Conservation (phyloP, 1,140 invertebrate species). For the Stenopsyche tienmushanensis region DNA sequence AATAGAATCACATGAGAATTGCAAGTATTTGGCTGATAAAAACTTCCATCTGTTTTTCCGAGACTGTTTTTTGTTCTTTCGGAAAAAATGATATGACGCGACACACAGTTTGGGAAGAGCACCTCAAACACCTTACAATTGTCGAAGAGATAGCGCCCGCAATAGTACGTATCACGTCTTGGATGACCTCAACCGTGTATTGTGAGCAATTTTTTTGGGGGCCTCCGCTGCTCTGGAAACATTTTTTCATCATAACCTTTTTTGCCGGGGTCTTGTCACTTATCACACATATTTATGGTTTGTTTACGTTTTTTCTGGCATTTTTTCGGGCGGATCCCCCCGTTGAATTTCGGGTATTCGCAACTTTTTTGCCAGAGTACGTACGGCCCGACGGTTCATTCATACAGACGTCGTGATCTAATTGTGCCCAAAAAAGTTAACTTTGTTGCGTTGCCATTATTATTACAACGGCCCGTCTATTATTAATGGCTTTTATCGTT, state of each 20-base stretch:
- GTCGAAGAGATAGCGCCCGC: not conserved
- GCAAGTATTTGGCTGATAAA: too few relatives aligned
- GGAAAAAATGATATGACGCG: too few relatives aligned
- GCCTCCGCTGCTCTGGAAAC: slow-evolving; percentile 1
- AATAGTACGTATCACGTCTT: not conserved
- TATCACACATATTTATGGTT: slow-evolving; percentile 30
- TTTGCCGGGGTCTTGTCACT: slow-evolving; percentile 17
- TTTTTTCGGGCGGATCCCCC: slow-evolving; percentile 21
- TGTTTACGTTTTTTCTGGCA: slow-evolving; percentile 25
- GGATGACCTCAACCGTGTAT: slow-evolving; percentile 14
- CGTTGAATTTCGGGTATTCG: slow-evolving; percentile 7
- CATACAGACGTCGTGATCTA: slow-evolving; percentile 19
- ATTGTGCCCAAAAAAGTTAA: slow-evolving; percentile 17
- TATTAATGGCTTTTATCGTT: not conserved
- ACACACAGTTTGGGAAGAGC: too few relatives aligned
- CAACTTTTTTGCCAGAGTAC: slow-evolving; percentile 13
- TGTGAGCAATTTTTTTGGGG: slow-evolving; percentile 9
- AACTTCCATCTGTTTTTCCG: too few relatives aligned
- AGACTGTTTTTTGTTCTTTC: too few relatives aligned
- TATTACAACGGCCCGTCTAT: not conserved
- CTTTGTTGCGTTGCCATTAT: not conserved
- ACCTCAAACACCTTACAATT: not conserved
- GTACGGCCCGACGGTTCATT: not conserved
- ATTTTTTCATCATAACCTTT: slow-evolving; percentile 16
- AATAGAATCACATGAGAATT: too few relatives aligned